Percentiles rank a stretch among this genome's conserved stretches.
Conservation (phyloP, 1,140 invertebrate species). For the Frieseomelitta varia region DNA sequence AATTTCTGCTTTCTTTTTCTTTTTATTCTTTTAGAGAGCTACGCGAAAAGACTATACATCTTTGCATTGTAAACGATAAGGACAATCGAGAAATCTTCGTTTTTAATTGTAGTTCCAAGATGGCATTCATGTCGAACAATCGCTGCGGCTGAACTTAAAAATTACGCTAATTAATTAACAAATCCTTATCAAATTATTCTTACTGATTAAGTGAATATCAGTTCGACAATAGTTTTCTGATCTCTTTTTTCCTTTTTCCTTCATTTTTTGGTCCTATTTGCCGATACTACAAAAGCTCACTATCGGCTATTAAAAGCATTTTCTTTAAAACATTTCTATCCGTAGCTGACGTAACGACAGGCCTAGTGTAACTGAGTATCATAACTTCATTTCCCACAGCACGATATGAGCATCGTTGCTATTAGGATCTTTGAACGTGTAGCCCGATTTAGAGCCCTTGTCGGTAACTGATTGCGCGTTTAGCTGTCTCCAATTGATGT, state of each 20-base stretch:
- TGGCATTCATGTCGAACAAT: conserved; percentile 7
- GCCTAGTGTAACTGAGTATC: conserved; percentile 74
- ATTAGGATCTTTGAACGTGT: conserved; percentile 84
- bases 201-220: conserved; percentile 40
- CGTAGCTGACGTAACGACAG: conserved; percentile 32
- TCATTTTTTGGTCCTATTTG: conserved; percentile 56
- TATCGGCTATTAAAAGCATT: conserved; percentile 27
- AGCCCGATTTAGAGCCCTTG: conserved; percentile 74
- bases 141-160: conserved; percentile 36
- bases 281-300: conserved; percentile 20
- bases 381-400: conserved; percentile 95
- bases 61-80: conserved; percentile 22
- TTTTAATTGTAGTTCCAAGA: conserved; percentile 9
- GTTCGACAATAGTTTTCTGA: conserved; percentile 32
- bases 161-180: conserved; percentile 16
- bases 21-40: conserved; percentile 34
- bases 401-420: conserved; percentile 92
- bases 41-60: conserved; percentile 24
- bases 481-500: conserved; percentile 90
- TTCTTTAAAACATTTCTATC: conserved; percentile 29
- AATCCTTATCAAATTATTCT: conserved; percentile 38
- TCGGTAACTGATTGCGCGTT: conserved; percentile 73
- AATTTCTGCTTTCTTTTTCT: neutral
- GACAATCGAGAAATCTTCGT: neutral
- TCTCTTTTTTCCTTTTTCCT: conserved; percentile 33